Evolutionary conservation across 2,113 vertebrate species (phyloP), one percentile per base, ranked within the genome.

Genomic region (rat (Rattus norvegicus)): DNA sequence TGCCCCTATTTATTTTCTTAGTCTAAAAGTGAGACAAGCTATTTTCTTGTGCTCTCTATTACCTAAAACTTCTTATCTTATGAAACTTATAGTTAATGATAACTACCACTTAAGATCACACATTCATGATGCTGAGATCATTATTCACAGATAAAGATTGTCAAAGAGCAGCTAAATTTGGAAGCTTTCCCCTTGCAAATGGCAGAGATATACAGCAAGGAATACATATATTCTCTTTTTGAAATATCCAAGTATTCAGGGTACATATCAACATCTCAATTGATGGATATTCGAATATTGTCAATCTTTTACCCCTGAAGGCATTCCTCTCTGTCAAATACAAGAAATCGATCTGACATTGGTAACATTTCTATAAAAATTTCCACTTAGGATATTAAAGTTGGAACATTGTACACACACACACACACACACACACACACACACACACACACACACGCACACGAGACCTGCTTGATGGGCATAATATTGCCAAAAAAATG

Each of bases 191-290:
- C 47, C 7, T 59, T 39, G 14, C 14, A n/a, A 63, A 17, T 24
- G 1, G 30, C 28, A 52, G 26, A 47, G 30, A 28, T 47, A 49
- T n/a, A 65, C 49, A 61, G 22, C 16, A 84, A 85, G 8, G 28
- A 4, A 13, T 69, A 17, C 28, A 20, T 43, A 43, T 43, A 1
- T 70, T 92, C 1, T 36, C 3, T 3, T 28, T 81, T 52, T 11
- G 2, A 33, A 0, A 10, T 33, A 0, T 6, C 0, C 13, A 56
- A 36, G 3, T 28, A 22, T n/a, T 86, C 22, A 54, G 7, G 2
- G 4, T 56, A 6, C 1, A 89, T 43, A 61, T 47, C 56, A 92
- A 36, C 20, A 56, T 54, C 30, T 22, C 11, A 0, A 0, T 14
- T 14, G 9, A 19, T 12, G 4, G 17, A 30, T n/a, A 67, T 17